Evolutionary conservation across 2,113 vertebrate species (phyloP).

Genomic region (Tachysurus fulvidraco): DNA sequence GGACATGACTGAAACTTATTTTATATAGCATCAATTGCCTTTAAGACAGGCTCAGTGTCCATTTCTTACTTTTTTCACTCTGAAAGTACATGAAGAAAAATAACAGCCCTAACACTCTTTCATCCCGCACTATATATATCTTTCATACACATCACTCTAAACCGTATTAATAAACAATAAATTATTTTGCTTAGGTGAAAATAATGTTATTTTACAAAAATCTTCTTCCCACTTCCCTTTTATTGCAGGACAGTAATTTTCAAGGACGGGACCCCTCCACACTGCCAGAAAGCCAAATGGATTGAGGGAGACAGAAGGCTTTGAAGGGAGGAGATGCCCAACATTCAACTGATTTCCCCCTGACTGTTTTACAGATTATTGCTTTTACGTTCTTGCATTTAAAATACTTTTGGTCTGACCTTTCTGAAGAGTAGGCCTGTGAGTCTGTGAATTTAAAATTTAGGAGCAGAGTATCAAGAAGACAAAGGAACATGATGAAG

Average conservation of each 20-base stretch:
- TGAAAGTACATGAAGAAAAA: neutral
- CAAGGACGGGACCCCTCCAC: neutral
- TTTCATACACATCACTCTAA: neutral
- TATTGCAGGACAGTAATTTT: slow-evolving; percentile 34
- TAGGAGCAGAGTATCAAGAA: neutral
- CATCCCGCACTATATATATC: neutral
- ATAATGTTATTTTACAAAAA: slow-evolving; percentile 14
- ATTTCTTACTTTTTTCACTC: neutral
- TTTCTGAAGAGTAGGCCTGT: slow-evolving; percentile 22
- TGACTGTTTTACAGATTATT: slow-evolving; percentile 58
- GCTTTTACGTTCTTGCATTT: slow-evolving; percentile 52
- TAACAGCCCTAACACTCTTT: neutral
- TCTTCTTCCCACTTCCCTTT: slow-evolving; percentile 20
- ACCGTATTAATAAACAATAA: neutral
- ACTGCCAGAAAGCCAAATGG: slow-evolving; percentile 36
- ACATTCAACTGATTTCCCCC: slow-evolving; percentile 39
- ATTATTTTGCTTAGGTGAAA: neutral
- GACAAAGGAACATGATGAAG: neutral
- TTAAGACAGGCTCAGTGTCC: neutral
- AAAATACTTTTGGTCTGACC: slow-evolving; percentile 38
- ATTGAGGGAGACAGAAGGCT: slow-evolving; percentile 41
- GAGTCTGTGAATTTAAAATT: slow-evolving; percentile 2
- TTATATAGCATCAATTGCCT: neutral
- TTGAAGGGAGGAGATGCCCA: slow-evolving; percentile 29
- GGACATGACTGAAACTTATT: neutral